Base-by-base conservation (phyloP, 1,140 invertebrate genomes). In the Luehdorfia chinensis region DNA sequence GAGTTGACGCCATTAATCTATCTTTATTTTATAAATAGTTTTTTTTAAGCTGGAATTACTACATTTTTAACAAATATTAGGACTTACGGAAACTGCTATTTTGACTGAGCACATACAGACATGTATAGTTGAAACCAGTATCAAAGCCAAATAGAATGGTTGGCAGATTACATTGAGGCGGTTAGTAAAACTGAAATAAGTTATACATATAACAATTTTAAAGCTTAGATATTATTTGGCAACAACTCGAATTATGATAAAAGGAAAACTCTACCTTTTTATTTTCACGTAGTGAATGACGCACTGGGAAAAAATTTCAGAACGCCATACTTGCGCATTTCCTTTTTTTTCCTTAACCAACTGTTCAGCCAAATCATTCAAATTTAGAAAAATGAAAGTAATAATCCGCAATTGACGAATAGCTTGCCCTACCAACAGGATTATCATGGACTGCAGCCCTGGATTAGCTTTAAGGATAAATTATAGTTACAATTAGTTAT, bases 101-200 rank as follows among this genome's bases (percentile, higher is more conserved):
- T 80, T 80, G 5, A 80, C 76, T 2, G 79, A 80, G 14, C 76
- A 79, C 47, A 75, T 64, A 18, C 76, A 79, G 0, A 84, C 74
- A 2, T 79, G 41, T 47, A 81, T 65, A 7, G 63, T 75, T 1
- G 76, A 64, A 0, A 67, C 66, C 12, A 84, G 36, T 47, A 84
- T 74, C 5, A 84, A 34, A 6, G 70, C 51, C 37, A 81, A 54
- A 41, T 80, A 84, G 37, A 81, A 81, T n/a, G 70, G 66, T 6
- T 62, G 73, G 41, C 69, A 79, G 46, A 79, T 77, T 3, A 62
- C 47, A 34, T 80, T 79, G 6, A 84, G 49, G 16, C 63, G 58
- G 34, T 80, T 78, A 14, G 62, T 55, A 34, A 84, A 80, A 31
- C 79, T 84, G 48, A 15, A 72, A 73, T 28, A 41, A 34, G 43